Evolutionary conservation across 2,113 vertebrate genomes (phyloP).

Genomic region (Silurus glanis): DNA sequence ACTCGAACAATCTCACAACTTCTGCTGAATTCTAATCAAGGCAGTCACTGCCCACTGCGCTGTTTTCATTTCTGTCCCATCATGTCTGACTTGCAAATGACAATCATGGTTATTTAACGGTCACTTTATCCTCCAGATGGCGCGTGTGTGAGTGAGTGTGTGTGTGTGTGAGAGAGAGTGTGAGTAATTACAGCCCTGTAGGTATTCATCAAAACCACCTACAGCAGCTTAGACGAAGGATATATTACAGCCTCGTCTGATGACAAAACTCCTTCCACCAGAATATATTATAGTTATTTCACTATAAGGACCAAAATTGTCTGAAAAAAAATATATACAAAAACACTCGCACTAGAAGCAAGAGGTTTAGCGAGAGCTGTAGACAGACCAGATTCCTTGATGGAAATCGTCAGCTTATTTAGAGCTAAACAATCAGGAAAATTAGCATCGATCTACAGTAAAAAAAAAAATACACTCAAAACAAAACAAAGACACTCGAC

Average conservation of each 20-base stretch:
- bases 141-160: background rate
- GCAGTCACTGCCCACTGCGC: background rate
- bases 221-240: slow-evolving; percentile 32
- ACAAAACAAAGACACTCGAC: too few species aligned
- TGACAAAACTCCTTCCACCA: slow-evolving; percentile 10
- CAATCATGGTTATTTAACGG: slow-evolving; percentile 49
- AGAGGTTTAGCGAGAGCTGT: background rate
- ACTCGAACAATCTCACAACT: slow-evolving; percentile 15
- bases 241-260: slow-evolving; percentile 35
- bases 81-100: slow-evolving; percentile 46
- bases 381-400: background rate
- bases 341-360: background rate
- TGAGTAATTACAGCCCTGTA: slow-evolving; percentile 49
- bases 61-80: slow-evolving; percentile 33
- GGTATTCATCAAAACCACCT: slow-evolving; percentile 38
- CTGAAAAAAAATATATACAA: background rate
- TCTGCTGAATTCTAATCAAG: slow-evolving; percentile 37
- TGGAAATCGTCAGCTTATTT: background rate
- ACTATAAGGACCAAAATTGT: background rate
- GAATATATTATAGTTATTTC: slow-evolving; percentile 26
- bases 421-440: background rate
- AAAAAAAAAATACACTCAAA: too few species aligned
- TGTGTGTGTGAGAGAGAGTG: background rate
- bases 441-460: too few species aligned
- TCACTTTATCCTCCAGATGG: slow-evolving; percentile 9